Conservation (phyloP, 2,888 invertebrate genomes). For the Furcula furcula region DNA sequence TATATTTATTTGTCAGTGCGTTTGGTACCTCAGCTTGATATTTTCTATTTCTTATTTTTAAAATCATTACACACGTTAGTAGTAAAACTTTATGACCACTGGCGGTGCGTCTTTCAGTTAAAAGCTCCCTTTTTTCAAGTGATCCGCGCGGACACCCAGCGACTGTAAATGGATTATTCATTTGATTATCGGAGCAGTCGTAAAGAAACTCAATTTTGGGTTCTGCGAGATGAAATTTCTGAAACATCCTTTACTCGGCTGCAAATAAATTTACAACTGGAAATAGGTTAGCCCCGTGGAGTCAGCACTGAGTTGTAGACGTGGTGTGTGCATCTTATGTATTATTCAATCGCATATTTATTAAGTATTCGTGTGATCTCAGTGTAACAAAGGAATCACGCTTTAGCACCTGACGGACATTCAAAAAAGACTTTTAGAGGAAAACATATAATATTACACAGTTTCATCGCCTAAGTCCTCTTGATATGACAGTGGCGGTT, state of each 20-base stretch:
- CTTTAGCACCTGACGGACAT: too few relatives aligned
- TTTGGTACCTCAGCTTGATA: too few relatives aligned
- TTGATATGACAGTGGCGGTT: too few relatives aligned
- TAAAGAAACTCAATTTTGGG: slow-evolving; percentile 71
- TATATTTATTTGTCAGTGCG: too few relatives aligned
- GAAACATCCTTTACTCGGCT: slow-evolving; percentile 52
- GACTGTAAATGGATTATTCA: slow-evolving; percentile 69
- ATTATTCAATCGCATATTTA: slow-evolving; percentile 7
- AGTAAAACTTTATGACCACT: too few relatives aligned
- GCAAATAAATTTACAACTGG: slow-evolving; percentile 58
- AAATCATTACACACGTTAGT: too few relatives aligned
- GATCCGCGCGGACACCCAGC: slow-evolving; percentile 28
- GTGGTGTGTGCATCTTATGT: slow-evolving; percentile 6
- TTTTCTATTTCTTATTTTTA: too few relatives aligned
- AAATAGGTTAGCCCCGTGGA: slow-evolving; percentile 37
- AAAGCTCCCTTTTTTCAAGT: not conserved
- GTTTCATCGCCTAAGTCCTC: too few relatives aligned
- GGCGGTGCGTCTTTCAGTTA: not conserved
- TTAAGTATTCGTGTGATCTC: too few relatives aligned
- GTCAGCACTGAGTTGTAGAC: slow-evolving; percentile 23
- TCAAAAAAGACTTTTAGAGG: too few relatives aligned
- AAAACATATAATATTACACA: too few relatives aligned
- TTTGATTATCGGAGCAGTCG: slow-evolving; percentile 71
- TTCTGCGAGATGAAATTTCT: slow-evolving; percentile 64
- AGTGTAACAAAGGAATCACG: too few relatives aligned